These are phyloP conservation scores for Siphlonurus alternatus DNA, from an alignment of 2,888 invertebrate species.

Conservation along the genomic window DNA sequence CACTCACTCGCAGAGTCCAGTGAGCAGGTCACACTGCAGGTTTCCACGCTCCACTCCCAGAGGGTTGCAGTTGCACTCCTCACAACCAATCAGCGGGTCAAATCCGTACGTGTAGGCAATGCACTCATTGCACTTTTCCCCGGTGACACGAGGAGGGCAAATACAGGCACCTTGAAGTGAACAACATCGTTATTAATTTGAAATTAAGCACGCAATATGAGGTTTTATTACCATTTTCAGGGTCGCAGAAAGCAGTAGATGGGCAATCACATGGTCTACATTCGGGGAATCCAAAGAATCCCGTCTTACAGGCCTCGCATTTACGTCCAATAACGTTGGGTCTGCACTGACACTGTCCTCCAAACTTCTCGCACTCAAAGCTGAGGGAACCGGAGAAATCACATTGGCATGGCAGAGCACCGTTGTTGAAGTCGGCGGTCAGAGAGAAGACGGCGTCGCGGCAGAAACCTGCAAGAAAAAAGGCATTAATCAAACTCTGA, in stretches of 20 bases:
- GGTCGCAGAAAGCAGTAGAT: conserved; percentile 62
- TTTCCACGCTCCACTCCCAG: conserved; percentile 60
- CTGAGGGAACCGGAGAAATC: conserved; percentile 72
- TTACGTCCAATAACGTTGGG: conserved; percentile 83
- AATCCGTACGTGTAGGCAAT: conserved; percentile 78
- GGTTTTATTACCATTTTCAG: conserved; percentile 34
- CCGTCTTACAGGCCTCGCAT: conserved; percentile 67
- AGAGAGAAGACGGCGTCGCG: conserved; percentile 81
- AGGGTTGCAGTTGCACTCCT: conserved; percentile 79
- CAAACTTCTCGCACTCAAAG: conserved; percentile 82
- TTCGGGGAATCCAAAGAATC: conserved; percentile 89
- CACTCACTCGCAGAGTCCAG: conserved; percentile 66
- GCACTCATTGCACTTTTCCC: conserved; percentile 79
- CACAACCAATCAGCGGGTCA: conserved; percentile 88
- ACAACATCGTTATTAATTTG: not conserved
- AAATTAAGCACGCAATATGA: not conserved
- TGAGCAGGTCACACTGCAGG: conserved; percentile 73
- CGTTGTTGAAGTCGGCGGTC: conserved; percentile 87
- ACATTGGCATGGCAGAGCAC: conserved; percentile 79
- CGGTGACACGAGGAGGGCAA: conserved; percentile 81
- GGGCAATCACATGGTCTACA: conserved; percentile 83
- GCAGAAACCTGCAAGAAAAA: conserved; percentile 53
- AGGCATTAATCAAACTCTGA: not conserved
- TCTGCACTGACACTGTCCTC: conserved; percentile 90
- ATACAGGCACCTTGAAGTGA: conserved; percentile 52